A percentile compares a stretch with the other conserved stretches of the same genome.
Evolutionary conservation across 2,888 invertebrate genomes (phyloP).

Genomic region (Homarus gammarus): DNA sequence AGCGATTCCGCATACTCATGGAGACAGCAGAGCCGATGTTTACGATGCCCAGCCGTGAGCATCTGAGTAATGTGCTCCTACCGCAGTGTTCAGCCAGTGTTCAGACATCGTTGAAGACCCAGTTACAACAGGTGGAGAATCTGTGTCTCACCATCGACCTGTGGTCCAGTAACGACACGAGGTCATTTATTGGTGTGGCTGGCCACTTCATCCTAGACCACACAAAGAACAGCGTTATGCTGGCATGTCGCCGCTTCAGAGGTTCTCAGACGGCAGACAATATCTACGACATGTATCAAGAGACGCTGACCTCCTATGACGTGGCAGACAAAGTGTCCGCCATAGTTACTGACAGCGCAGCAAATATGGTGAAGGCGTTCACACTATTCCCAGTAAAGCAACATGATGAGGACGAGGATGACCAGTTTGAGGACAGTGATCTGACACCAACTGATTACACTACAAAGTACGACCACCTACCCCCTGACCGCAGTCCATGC

Average conservation of each 20-base stretch:
- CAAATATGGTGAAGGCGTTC: too few species aligned
- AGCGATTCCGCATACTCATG: too few species aligned
- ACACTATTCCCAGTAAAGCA: conserved; percentile 3
- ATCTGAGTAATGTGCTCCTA: not conserved
- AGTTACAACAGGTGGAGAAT: conserved; percentile 7
- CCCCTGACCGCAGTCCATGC: conserved; percentile 30
- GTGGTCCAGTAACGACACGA: conserved; percentile 5
- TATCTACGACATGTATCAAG: too few species aligned
- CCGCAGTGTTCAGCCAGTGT: not conserved
- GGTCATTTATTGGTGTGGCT: conserved; percentile 30
- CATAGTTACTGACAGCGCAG: conserved; percentile 5
- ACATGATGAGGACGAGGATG: conserved; percentile 26
- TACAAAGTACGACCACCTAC: conserved; percentile 9
- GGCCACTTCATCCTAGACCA: too few species aligned
- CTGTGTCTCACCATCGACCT: conserved; percentile 19
- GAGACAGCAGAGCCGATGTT: too few species aligned
- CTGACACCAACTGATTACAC: not conserved
- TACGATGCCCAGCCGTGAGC: too few species aligned
- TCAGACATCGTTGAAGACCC: not conserved
- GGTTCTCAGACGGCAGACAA: not conserved
- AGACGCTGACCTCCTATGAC: not conserved
- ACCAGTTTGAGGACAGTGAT: conserved; percentile 3
- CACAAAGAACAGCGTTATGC: conserved; percentile 5
- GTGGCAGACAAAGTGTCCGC: not conserved
- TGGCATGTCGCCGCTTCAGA: not conserved